phyloP scores from a whole-genome alignment of 2,113 vertebrate genomes.

The Scatophagus argus region DNA sequence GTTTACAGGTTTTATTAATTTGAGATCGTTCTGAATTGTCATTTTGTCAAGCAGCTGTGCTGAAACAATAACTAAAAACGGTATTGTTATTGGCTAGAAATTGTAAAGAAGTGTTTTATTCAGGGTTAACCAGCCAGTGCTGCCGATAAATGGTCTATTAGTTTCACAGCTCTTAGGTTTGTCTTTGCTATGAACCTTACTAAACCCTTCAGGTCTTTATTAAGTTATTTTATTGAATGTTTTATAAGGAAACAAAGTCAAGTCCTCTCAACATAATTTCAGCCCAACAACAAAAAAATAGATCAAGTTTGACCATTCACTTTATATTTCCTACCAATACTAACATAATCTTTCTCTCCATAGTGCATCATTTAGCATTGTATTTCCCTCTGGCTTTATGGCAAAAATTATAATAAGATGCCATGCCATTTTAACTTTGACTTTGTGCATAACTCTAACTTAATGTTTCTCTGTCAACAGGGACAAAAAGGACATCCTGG shows the following conservation, averaged over 20 bases:
- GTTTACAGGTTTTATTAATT: conserved; percentile 56
- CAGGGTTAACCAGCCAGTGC: conserved; percentile 12
- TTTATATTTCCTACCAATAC: neutral
- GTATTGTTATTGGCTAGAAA: conserved; percentile 10
- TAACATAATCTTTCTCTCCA: neutral
- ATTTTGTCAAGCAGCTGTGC: conserved; percentile 40
- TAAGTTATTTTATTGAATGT: conserved; percentile 35
- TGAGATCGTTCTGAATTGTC: conserved; percentile 23
- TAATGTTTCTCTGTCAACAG: conserved; percentile 77
- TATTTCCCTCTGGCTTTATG: neutral
- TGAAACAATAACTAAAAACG: conserved; percentile 20
- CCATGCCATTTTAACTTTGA: neutral
- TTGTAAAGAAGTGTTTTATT: conserved; percentile 29
- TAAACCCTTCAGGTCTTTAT: conserved; percentile 24
- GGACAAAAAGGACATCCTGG: conserved; percentile 94
- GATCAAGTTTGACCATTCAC: conserved; percentile 11
- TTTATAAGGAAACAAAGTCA: conserved; percentile 42
- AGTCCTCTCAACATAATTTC: conserved; percentile 4
- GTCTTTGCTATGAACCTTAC: conserved; percentile 17
- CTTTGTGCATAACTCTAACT: conserved; percentile 2
- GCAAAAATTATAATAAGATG: conserved; percentile 1
- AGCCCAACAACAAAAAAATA: neutral
- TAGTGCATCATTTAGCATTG: neutral
- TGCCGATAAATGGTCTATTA: conserved; percentile 30
- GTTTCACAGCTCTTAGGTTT: conserved; percentile 38